A percentile compares a stretch with the other conserved stretches of the same genome.
Evolutionary conservation across 2,797 vertebrate species (phyloP).

Genomic region (Antennarius maculatus): DNA sequence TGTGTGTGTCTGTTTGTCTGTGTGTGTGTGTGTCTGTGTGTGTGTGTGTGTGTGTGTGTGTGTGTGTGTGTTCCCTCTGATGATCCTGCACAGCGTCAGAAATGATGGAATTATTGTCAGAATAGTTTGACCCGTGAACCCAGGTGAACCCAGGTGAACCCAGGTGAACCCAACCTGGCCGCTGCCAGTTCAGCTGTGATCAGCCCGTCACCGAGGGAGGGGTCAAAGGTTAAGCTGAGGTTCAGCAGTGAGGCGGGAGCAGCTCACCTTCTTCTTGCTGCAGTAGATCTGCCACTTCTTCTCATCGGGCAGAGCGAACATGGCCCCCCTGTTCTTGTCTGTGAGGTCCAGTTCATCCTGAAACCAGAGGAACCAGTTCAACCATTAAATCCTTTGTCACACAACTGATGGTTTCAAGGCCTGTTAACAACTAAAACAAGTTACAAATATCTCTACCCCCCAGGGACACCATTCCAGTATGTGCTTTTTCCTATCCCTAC

Average conservation of each 20-base stretch:
- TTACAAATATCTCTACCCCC: background rate
- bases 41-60: too few relatives aligned
- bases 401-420: background rate
- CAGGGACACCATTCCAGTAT: background rate
- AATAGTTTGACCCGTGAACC: too few relatives aligned
- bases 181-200: conserved; percentile 44
- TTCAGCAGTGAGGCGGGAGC: conserved; percentile 6
- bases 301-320: conserved; percentile 95
- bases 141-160: too few relatives aligned
- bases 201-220: background rate
- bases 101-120: too few relatives aligned
- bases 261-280: conserved; percentile 98
- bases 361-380: conserved; percentile 30
- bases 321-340: conserved; percentile 96
- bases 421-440: background rate
- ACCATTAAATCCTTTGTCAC: background rate
- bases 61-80: too few relatives aligned
- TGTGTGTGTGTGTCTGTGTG: too few relatives aligned
- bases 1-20: too few relatives aligned
- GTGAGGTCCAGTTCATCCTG: conserved; percentile 98
- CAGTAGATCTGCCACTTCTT: conserved; percentile 99
- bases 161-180: conserved; percentile 25
- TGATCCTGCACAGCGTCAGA: too few relatives aligned
- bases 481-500: background rate
- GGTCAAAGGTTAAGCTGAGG: conserved; percentile 7